Evolutionary conservation across 2,888 invertebrate genomes (phyloP).

Genomic region (Pristionchus arcanus): DNA sequence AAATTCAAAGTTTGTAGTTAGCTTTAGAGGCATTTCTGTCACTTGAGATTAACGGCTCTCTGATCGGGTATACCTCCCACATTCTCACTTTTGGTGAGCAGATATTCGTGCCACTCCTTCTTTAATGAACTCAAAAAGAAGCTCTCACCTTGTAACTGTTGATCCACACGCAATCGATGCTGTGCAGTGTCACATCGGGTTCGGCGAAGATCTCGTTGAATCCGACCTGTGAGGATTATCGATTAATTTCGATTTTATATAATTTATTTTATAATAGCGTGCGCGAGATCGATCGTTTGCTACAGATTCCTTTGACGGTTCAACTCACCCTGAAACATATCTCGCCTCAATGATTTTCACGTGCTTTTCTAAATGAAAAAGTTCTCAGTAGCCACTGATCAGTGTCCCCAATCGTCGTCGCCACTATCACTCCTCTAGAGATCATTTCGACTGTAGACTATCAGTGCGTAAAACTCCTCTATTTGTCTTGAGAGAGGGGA

Average conservation of each 20-base stretch:
- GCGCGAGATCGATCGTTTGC: too few relatives aligned
- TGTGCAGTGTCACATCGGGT: slow-evolving; percentile 63
- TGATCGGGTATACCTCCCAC: too few relatives aligned
- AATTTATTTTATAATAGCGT: too few relatives aligned
- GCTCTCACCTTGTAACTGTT: slow-evolving; percentile 61
- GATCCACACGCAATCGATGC: slow-evolving; percentile 66
- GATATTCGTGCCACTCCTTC: too few relatives aligned
- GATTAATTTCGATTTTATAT: background rate
- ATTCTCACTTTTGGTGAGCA: too few relatives aligned
- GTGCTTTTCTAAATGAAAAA: background rate
- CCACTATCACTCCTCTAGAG: background rate
- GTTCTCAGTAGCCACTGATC: background rate
- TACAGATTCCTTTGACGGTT: too few relatives aligned
- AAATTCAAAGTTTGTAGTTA: too few relatives aligned
- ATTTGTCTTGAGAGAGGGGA: background rate
- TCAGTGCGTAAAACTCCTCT: slow-evolving; percentile 25
- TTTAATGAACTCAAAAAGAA: too few relatives aligned
- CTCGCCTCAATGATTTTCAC: background rate
- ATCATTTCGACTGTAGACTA: slow-evolving; percentile 22
- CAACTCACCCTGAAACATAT: background rate
- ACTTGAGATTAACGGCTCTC: too few relatives aligned
- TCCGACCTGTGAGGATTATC: slow-evolving; percentile 57
- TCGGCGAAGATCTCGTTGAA: slow-evolving; percentile 66
- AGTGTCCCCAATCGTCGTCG: background rate
- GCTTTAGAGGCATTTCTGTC: too few relatives aligned